Evolutionary conservation across 1,140 invertebrate genomes (phyloP).

Genomic region (Calliphora vicina): DNA sequence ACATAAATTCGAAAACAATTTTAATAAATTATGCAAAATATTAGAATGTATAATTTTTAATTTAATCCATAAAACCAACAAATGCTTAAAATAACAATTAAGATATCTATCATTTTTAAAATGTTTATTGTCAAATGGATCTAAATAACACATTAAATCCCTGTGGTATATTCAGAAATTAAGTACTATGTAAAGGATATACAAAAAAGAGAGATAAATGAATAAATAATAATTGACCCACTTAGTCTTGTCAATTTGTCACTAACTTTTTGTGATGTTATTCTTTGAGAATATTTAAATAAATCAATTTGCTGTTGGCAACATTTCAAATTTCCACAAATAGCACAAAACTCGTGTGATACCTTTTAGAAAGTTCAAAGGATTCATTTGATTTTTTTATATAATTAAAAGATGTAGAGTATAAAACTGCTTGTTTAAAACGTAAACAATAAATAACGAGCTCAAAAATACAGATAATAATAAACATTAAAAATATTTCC

Average conservation of each 20-base stretch:
- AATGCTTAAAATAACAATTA: background rate
- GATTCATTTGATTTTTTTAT: background rate
- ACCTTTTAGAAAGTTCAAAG: background rate
- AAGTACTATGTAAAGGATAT: background rate
- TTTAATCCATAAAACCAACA: background rate
- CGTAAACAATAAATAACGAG: conserved; percentile 22
- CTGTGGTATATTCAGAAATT: background rate
- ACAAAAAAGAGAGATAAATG: background rate
- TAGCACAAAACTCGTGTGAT: background rate
- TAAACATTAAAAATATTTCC: conserved; percentile 8
- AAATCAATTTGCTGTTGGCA: conserved; percentile 9
- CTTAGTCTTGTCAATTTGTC: background rate
- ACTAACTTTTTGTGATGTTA: background rate
- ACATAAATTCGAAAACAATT: no score
- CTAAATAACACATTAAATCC: background rate
- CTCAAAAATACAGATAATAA: conserved; percentile 24
- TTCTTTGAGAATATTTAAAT: background rate
- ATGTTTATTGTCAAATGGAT: background rate
- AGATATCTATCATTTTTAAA: background rate
- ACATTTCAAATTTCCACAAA: background rate
- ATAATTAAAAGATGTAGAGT: background rate
- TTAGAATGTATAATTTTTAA: no score
- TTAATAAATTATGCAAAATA: no score
- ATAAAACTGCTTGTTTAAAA: conserved; percentile 28
- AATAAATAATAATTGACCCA: background rate